phyloP scores from a whole-genome alignment of 1,140 invertebrate genomes.

The Muscidifurax raptorellus region DNA sequence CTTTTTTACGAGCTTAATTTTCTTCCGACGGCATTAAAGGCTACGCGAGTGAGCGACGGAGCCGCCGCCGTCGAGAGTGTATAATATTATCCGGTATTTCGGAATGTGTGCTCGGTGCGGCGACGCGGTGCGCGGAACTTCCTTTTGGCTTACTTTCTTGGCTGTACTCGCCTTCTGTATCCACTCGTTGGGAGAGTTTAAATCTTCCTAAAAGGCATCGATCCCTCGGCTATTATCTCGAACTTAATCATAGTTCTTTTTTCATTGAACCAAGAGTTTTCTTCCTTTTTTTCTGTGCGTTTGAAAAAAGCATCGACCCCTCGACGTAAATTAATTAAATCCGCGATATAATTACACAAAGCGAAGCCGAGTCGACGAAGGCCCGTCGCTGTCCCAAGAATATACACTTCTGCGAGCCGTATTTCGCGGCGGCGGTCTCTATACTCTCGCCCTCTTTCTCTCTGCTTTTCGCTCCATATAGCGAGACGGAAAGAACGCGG shows the following conservation, averaged over 20 bases:
- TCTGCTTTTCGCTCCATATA: neutral
- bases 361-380: neutral
- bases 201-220: neutral
- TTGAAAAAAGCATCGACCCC: too few relatives aligned
- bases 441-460: slow-evolving; percentile 7
- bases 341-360: slow-evolving; percentile 7
- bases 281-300: too few relatives aligned
- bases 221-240: neutral
- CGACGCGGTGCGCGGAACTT: neutral
- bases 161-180: neutral
- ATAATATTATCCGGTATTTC: slow-evolving; percentile 30
- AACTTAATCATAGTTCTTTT: neutral
- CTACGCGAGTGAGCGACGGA: slow-evolving; percentile 15
- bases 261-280: neutral
- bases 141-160: slow-evolving; percentile 6
- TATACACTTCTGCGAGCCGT: slow-evolving; percentile 42
- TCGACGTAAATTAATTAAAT: slow-evolving; percentile 38
- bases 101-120: slow-evolving; percentile 29
- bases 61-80: neutral
- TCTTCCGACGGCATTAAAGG: slow-evolving; percentile 59
- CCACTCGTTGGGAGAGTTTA: neutral
- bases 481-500: slow-evolving; percentile 35
- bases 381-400: slow-evolving; percentile 26
- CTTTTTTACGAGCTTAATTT: slow-evolving; percentile 64
- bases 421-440: slow-evolving; percentile 43